Conservation (phyloP, 2,113 vertebrate species). For the Suricata suricatta region DNA sequence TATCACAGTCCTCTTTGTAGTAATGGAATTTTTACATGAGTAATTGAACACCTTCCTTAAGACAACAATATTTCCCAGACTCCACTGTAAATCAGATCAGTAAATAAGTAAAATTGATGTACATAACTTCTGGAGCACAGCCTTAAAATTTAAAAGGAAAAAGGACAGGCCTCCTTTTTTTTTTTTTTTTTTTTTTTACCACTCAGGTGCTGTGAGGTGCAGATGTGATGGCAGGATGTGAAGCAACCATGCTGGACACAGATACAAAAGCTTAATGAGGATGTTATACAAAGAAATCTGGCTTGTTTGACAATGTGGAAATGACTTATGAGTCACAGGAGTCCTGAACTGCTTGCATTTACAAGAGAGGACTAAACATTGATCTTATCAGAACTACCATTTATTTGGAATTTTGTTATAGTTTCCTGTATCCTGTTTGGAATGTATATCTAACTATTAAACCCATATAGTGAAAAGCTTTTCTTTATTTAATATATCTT, state of each 20-base stretch:
- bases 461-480: not conserved
- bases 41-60: not conserved
- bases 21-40: not conserved
- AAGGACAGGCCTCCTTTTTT: not conserved
- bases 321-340: not conserved
- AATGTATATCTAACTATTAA: not conserved
- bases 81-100: not conserved
- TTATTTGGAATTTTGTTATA: constrained; percentile 37
- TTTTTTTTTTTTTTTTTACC: not conserved
- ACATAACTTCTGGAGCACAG: not conserved
- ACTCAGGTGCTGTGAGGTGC: not conserved
- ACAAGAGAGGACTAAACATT: not conserved
- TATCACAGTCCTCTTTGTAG: not conserved
- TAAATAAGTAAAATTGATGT: not conserved
- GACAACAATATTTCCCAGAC: not conserved
- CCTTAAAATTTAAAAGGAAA: not conserved
- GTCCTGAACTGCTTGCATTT: not conserved
- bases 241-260: not conserved
- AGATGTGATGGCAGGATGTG: not conserved
- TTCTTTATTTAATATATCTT: constrained; percentile 41
- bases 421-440: not conserved
- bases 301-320: not conserved
- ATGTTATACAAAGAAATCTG: not conserved
- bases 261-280: not conserved
- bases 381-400: not conserved